Conservation (phyloP, 1,140 invertebrate genomes). For the Acromyrmex heyeri region DNA sequence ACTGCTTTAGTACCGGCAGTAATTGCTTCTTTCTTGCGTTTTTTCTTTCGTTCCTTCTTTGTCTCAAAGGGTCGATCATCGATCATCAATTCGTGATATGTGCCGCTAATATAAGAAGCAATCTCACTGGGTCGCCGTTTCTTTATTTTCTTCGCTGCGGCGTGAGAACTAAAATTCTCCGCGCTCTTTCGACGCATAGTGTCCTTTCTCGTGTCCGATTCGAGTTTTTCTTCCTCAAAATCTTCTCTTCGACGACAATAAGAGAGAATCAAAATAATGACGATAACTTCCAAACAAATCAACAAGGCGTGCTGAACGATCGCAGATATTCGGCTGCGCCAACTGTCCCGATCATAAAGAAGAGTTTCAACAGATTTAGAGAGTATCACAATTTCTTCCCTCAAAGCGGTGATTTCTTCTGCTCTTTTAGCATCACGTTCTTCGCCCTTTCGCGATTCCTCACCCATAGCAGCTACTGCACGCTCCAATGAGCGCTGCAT, state of each 20-base stretch:
- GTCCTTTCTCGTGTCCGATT: conserved; percentile 27
- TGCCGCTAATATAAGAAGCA: conserved; percentile 89
- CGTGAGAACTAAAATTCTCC: conserved; percentile 81
- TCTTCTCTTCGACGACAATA: conserved; percentile 83
- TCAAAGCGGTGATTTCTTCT: conserved; percentile 88
- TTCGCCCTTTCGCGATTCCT: conserved; percentile 90
- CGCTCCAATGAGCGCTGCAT: conserved; percentile 95
- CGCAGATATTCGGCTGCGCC: conserved; percentile 88
- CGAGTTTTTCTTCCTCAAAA: conserved; percentile 60
- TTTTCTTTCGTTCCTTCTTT: conserved; percentile 82
- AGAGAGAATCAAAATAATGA: conserved; percentile 86
- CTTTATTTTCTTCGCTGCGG: conserved; percentile 82
- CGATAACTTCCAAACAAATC: conserved; percentile 86
- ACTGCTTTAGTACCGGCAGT: conserved; percentile 15
- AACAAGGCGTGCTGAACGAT: conserved; percentile 87
- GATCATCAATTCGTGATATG: conserved; percentile 87
- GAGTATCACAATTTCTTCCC: conserved; percentile 89
- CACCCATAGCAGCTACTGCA: conserved; percentile 91
- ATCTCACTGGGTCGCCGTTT: conserved; percentile 92
- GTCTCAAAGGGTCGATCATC: conserved; percentile 78
- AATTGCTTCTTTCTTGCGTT: conserved; percentile 82
- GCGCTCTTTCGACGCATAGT: conserved; percentile 70
- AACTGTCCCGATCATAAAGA: conserved; percentile 89
- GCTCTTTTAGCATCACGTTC: conserved; percentile 90
- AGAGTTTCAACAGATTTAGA: conserved; percentile 87